Conservation (phyloP, 2,888 invertebrate species). For the Drosophila birchii region DNA sequence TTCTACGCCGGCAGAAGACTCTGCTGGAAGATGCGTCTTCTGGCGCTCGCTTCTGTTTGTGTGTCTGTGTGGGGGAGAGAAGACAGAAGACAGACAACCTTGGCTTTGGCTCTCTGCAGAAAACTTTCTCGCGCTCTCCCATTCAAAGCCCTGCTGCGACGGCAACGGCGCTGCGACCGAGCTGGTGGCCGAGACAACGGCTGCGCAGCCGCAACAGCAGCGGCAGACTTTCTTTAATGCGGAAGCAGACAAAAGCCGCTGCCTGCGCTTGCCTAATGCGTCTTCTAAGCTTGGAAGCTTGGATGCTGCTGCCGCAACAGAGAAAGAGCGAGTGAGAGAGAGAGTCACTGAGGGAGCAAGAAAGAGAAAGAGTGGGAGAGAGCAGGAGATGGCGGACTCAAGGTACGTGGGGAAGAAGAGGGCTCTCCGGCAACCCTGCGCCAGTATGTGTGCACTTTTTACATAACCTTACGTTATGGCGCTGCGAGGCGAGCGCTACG, state of each 20-base stretch:
- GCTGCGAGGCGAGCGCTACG: constrained; percentile 70
- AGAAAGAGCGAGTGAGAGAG: constrained; percentile 3
- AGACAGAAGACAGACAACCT: constrained; percentile 62
- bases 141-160: constrained; percentile 51
- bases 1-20: constrained; percentile 40
- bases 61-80: constrained; percentile 30
- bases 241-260: constrained; percentile 70
- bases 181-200: constrained; percentile 33
- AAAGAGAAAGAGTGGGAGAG: constrained; percentile 8
- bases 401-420: constrained; percentile 40
- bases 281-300: constrained; percentile 58
- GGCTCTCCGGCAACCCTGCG: constrained; percentile 33
- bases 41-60: constrained; percentile 18
- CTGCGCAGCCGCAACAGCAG: constrained; percentile 19
- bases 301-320: constrained; percentile 26
- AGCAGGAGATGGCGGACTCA: constrained; percentile 11
- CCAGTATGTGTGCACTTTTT: constrained; percentile 62
- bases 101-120: constrained; percentile 52
- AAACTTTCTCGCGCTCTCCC: constrained; percentile 69
- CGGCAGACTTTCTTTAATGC: constrained; percentile 70
- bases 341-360: neutral
- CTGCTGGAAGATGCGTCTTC: constrained; percentile 34
- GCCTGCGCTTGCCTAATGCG: constrained; percentile 54
- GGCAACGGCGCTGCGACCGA: constrained; percentile 24
- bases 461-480: constrained; percentile 78